Evolutionary conservation across 2,113 vertebrate genomes (phyloP).

Genomic region (Patagioenas fasciata): DNA sequence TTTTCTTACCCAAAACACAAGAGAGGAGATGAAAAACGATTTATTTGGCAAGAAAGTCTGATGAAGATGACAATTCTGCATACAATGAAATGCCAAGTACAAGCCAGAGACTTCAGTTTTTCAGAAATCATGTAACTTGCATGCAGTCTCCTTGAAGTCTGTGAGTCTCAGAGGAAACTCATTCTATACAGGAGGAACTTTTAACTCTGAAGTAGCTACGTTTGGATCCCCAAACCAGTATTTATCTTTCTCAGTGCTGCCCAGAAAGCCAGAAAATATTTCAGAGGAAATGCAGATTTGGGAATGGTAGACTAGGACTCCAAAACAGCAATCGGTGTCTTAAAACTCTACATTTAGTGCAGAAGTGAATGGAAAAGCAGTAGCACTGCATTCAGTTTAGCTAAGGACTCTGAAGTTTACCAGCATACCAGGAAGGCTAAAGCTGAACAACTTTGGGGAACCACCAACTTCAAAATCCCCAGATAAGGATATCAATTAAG

Average conservation of each 20-base stretch:
- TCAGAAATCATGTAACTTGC: background rate
- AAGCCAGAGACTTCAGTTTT: background rate
- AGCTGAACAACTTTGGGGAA: background rate
- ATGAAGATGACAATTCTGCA: background rate
- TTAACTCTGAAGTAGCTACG: background rate
- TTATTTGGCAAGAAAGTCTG: background rate
- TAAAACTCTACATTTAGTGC: background rate
- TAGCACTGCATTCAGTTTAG: background rate
- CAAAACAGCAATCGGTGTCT: background rate
- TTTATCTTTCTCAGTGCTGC: background rate
- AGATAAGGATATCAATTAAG: background rate
- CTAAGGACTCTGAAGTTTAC: background rate
- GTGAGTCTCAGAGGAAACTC: background rate
- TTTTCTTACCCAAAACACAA: background rate
- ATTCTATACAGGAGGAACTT: background rate
- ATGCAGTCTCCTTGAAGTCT: background rate
- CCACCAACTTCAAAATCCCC: background rate
- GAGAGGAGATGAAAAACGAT: background rate
- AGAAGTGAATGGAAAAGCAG: background rate
- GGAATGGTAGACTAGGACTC: background rate
- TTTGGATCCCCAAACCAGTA: background rate
- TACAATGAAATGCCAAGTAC: background rate
- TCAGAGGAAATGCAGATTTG: background rate
- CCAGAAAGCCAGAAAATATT: background rate
- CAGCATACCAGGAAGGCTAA: background rate